phyloP scores from a whole-genome alignment of 2,113 vertebrate species.

The Otocyon megalotis region DNA sequence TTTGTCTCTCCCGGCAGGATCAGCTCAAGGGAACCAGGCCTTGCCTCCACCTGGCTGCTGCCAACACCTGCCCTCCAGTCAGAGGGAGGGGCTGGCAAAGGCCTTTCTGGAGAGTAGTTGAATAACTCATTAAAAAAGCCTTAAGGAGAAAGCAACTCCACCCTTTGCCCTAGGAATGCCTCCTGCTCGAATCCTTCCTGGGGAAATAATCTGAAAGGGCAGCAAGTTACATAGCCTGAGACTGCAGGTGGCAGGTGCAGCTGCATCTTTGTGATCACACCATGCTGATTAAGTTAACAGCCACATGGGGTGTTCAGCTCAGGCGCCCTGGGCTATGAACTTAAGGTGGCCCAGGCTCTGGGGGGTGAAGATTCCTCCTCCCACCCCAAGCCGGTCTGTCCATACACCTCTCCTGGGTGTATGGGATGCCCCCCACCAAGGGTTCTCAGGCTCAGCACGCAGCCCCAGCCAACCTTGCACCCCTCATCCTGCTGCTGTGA shows the following conservation, averaged over 20 bases:
- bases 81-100: background rate
- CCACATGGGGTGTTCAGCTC: background rate
- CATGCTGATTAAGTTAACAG: background rate
- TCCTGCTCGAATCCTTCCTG: background rate
- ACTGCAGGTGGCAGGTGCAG: background rate
- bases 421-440: background rate
- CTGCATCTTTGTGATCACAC: background rate
- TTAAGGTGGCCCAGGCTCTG: background rate
- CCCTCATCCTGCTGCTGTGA: background rate
- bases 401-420: background rate
- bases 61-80: background rate
- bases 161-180: background rate
- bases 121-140: conserved; percentile 62
- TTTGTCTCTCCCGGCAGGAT: background rate
- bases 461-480: background rate
- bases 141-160: background rate
- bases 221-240: background rate
- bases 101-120: background rate
- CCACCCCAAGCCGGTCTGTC: background rate
- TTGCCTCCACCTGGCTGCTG: background rate
- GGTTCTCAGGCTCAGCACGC: background rate
- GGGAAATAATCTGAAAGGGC: background rate
- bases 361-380: background rate
- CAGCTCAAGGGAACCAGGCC: background rate
- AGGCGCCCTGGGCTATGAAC: background rate